phyloP scores from a whole-genome alignment of 2,797 vertebrate species.

The Chiroxiphia lanceolata region DNA sequence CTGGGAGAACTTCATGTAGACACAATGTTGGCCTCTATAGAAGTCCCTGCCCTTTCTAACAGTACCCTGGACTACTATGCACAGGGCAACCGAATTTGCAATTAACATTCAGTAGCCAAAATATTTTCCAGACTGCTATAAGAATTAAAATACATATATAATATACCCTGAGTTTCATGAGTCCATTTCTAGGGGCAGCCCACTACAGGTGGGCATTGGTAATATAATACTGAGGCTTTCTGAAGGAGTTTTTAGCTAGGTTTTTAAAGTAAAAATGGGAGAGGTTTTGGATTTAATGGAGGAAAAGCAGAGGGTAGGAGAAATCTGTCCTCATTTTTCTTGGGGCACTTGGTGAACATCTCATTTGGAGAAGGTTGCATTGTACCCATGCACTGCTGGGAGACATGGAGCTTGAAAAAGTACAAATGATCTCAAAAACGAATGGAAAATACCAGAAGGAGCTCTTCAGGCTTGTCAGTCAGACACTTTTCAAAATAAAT shows the following conservation, averaged over 20 bases:
- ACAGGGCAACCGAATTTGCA: not conserved
- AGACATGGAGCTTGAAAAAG: not conserved
- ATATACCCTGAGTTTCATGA: not conserved
- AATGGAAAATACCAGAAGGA: not conserved
- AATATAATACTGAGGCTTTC: not conserved
- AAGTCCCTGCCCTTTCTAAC: not conserved
- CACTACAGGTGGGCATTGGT: not conserved
- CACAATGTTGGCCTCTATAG: not conserved
- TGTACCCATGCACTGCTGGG: too few relatives aligned
- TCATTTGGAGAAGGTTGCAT: not conserved
- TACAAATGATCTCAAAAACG: not conserved
- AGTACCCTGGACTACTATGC: not conserved
- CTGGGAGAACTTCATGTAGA: not conserved
- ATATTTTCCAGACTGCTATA: not conserved
- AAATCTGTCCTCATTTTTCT: not conserved
- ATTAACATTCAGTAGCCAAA: not conserved
- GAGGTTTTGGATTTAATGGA: not conserved
- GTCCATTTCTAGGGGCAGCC: not conserved
- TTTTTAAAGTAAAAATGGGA: not conserved
- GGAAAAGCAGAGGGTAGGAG: not conserved
- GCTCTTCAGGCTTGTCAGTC: not conserved
- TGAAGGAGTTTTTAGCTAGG: not conserved
- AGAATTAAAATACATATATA: not conserved
- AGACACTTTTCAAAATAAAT: not conserved
- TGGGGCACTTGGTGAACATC: not conserved